phyloP scores from a whole-genome alignment of 2,797 vertebrate genomes.

The Acropternis orthonyx region DNA sequence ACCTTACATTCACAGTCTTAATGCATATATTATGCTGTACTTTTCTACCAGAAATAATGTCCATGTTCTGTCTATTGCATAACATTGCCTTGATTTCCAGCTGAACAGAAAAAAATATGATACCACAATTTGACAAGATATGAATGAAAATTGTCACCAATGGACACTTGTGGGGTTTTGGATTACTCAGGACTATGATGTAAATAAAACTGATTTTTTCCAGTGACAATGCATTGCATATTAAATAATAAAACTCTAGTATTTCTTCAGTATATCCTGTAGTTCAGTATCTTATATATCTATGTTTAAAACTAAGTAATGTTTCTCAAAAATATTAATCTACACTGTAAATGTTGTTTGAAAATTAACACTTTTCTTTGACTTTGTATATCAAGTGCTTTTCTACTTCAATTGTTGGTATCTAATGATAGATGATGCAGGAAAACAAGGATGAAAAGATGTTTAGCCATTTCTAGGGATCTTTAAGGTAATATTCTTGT shows the following conservation, averaged over 20 bases:
- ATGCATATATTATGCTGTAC: constrained; percentile 41
- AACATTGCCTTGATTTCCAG: not conserved
- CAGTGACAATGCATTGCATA: not conserved
- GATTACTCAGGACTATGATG: not conserved
- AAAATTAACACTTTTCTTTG: not conserved
- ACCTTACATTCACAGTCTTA: constrained; percentile 48
- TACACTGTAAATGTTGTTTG: not conserved
- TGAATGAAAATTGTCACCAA: not conserved
- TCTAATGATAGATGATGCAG: not conserved
- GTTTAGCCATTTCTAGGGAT: not conserved
- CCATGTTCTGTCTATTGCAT: constrained; percentile 17
- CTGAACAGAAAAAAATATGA: constrained; percentile 6
- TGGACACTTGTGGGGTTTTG: constrained; percentile 2
- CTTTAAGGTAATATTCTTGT: constrained; percentile 46
- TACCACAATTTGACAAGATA: not conserved
- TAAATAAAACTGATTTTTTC: constrained; percentile 2
- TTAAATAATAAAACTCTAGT: not conserved
- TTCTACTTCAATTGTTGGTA: not conserved
- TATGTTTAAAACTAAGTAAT: not conserved
- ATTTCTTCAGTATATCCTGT: not conserved
- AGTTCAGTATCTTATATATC: not conserved
- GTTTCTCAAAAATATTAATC: not conserved
- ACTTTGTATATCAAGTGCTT: not conserved
- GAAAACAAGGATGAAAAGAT: constrained; percentile 15
- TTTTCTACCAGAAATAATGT: constrained; percentile 38